phyloP scores from a whole-genome alignment of 2,888 invertebrate species.

The Eledona agricola region DNA sequence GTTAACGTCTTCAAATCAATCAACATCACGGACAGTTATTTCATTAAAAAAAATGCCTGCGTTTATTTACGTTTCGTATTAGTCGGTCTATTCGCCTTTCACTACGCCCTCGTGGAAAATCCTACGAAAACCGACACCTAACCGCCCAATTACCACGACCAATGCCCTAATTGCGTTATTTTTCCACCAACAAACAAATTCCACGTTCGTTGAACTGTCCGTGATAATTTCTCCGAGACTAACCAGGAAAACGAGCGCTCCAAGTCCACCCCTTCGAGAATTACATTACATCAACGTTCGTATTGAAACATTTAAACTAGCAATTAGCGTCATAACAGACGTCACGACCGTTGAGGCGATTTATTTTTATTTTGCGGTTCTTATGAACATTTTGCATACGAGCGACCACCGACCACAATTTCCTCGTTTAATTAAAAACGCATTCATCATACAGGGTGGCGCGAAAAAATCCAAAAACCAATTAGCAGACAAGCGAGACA shows the following conservation, averaged over 20 bases:
- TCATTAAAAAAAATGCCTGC: constrained; percentile 2
- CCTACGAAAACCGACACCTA: not conserved
- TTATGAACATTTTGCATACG: constrained; percentile 22
- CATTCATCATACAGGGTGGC: constrained; percentile 20
- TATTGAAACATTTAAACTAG: constrained; percentile 36
- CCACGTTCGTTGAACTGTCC: constrained; percentile 19
- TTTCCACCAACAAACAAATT: constrained; percentile 16
- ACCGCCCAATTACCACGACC: constrained; percentile 3
- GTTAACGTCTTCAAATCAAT: not conserved
- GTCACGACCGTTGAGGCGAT: constrained; percentile 36
- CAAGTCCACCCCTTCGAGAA: constrained; percentile 35
- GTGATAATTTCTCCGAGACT: constrained; percentile 8
- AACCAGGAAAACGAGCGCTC: constrained; percentile 31
- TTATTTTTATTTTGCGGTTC: constrained; percentile 19
- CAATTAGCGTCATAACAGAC: constrained; percentile 37
- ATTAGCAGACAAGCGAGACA: constrained; percentile 7
- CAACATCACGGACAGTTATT: constrained; percentile 2
- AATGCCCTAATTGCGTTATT: constrained; percentile 18
- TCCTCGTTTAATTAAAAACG: constrained; percentile 25
- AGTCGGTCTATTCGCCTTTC: constrained; percentile 4
- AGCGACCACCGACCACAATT: constrained; percentile 12
- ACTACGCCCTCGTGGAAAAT: not conserved
- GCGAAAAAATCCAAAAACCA: constrained; percentile 9
- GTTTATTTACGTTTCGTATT: constrained; percentile 5
- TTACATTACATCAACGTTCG: constrained; percentile 36